Evolutionary conservation across 2,888 invertebrate species (phyloP).

Genomic region (Carpatolechia fugitivella): DNA sequence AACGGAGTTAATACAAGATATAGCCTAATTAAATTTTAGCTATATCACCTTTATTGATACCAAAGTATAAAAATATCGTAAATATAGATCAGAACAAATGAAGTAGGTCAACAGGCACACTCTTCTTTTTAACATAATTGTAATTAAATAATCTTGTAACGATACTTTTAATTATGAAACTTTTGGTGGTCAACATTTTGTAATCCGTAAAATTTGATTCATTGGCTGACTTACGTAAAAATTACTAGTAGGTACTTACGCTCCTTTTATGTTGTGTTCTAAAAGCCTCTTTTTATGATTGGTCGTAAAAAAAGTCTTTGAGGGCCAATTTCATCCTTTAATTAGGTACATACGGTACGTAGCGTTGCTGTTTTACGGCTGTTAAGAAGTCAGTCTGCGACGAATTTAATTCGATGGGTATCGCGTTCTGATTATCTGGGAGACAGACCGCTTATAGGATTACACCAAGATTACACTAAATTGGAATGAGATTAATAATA

Average conservation of each 20-base stretch:
- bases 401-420: not conserved
- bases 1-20: too few species aligned
- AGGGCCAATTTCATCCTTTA: constrained; percentile 67
- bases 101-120: too few species aligned
- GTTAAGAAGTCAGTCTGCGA: constrained; percentile 24
- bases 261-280: constrained; percentile 52
- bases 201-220: constrained; percentile 31
- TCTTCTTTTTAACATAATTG: too few species aligned
- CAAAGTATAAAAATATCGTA: too few species aligned
- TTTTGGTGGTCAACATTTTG: constrained; percentile 21
- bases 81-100: too few species aligned
- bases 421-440: not conserved
- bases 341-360: constrained; percentile 52
- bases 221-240: constrained; percentile 49
- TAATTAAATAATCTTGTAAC: too few species aligned
- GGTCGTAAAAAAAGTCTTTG: constrained; percentile 63
- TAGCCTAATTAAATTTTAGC: too few species aligned
- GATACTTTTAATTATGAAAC: too few species aligned
- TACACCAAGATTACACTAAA: too few species aligned
- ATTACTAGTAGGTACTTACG: constrained; percentile 40
- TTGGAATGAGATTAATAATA: too few species aligned
- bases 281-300: constrained; percentile 68
- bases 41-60: too few species aligned
- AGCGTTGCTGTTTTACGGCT: constrained; percentile 52
- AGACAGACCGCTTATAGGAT: not conserved